phyloP scores from a whole-genome alignment of 1,140 invertebrate species.

The Aphidius ervi region DNA sequence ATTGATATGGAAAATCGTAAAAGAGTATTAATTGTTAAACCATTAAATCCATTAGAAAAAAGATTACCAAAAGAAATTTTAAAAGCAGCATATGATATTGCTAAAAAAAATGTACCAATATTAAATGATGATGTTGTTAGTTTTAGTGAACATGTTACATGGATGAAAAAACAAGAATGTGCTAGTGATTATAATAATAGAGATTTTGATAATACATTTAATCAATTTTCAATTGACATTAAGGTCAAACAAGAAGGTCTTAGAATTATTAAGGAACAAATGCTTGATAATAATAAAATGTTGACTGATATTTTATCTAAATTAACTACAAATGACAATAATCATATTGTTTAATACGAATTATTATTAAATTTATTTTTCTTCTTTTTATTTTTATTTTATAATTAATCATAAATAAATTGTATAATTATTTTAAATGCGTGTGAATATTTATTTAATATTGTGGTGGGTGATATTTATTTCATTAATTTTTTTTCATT shows the following conservation, averaged over 20 bases:
- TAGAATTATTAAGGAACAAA: conserved; percentile 36
- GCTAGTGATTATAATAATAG: conserved; percentile 30
- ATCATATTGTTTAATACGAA: background rate
- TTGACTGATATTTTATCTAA: conserved; percentile 35
- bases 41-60: conserved; percentile 62
- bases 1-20: conserved; percentile 48
- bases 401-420: background rate
- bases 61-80: conserved; percentile 62
- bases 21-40: conserved; percentile 59
- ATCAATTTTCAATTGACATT: conserved; percentile 35
- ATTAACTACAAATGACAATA: conserved; percentile 18
- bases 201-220: conserved; percentile 28
- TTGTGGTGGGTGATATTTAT: background rate
- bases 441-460: no score
- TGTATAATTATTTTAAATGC: background rate
- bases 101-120: conserved; percentile 47
- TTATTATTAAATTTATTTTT: background rate
- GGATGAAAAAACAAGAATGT: conserved; percentile 32
- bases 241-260: conserved; percentile 41
- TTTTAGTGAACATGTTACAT: conserved; percentile 32
- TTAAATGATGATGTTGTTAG: conserved; percentile 35
- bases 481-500: background rate
- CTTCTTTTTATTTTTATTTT: background rate
- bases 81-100: conserved; percentile 61
- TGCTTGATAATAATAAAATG: conserved; percentile 41